phyloP scores from a whole-genome alignment of 2,113 vertebrate genomes.

The Aegithalos caudatus region DNA sequence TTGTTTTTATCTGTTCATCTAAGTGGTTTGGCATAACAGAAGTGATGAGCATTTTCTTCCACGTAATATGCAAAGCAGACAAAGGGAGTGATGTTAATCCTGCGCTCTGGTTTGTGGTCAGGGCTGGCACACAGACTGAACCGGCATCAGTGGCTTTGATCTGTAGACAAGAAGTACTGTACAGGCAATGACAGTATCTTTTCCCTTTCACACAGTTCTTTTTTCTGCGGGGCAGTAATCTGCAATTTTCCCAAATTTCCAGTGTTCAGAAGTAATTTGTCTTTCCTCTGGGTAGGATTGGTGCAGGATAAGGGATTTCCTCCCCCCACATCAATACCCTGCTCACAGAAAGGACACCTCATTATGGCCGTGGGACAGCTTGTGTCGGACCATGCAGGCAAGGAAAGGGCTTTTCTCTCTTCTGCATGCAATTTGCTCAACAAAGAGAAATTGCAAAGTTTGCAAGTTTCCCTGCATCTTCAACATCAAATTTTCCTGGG shows the following conservation, averaged over 20 bases:
- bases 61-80: neutral
- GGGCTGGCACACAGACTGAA: neutral
- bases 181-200: neutral
- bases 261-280: neutral
- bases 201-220: neutral
- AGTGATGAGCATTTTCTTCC: neutral
- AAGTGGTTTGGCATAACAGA: neutral
- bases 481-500: neutral
- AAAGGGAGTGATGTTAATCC: neutral
- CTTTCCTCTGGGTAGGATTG: neutral
- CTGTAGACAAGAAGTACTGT: neutral
- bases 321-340: neutral
- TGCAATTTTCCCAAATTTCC: neutral
- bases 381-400: neutral
- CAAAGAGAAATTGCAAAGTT: conserved; percentile 1
- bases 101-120: neutral
- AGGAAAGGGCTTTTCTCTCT: neutral
- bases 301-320: neutral
- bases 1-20: neutral
- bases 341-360: neutral
- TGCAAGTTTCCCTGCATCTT: conserved; percentile 4
- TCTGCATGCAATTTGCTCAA: neutral
- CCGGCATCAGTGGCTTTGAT: neutral
- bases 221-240: neutral
- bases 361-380: neutral